phyloP scores from a whole-genome alignment of 2,888 invertebrate species.

The Hirtodrosophila cameraria region DNA sequence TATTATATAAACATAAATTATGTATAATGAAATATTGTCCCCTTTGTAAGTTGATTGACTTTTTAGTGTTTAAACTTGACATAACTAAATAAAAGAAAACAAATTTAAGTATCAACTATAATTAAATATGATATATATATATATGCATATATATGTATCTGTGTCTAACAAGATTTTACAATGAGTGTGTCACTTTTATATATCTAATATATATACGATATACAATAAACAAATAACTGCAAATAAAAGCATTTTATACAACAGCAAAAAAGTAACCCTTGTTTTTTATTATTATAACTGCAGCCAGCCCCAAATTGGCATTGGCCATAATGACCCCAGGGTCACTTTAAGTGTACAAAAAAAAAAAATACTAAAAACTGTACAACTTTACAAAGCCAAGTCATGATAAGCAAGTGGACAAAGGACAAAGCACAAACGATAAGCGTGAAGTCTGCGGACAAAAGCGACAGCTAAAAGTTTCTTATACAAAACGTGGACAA shows the following conservation, averaged over 20 bases:
- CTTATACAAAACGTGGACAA: slow-evolving; percentile 32
- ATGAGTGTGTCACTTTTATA: slow-evolving; percentile 79
- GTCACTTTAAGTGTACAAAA: slow-evolving; percentile 44
- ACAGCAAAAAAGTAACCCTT: slow-evolving; percentile 20
- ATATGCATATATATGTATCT: slow-evolving; percentile 50
- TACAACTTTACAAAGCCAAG: slow-evolving; percentile 39
- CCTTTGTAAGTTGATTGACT: slow-evolving; percentile 43
- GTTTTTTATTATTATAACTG: slow-evolving; percentile 24
- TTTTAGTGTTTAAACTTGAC: slow-evolving; percentile 37
- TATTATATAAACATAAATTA: slow-evolving; percentile 33
- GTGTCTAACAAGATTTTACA: slow-evolving; percentile 79
- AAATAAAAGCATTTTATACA: slow-evolving; percentile 73
- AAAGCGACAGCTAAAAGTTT: slow-evolving; percentile 33
- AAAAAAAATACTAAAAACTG: slow-evolving; percentile 30
- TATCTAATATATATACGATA: slow-evolving; percentile 72
- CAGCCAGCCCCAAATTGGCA: neutral
- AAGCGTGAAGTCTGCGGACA: slow-evolving; percentile 19
- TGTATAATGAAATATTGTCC: slow-evolving; percentile 41
- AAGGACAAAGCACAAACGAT: slow-evolving; percentile 27
- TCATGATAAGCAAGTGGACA: slow-evolving; percentile 61
- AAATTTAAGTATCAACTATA: slow-evolving; percentile 40
- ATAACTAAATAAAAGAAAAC: slow-evolving; percentile 20
- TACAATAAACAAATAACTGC: slow-evolving; percentile 67
- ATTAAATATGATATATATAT: slow-evolving; percentile 37
- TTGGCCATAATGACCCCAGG: slow-evolving; percentile 35